These are phyloP conservation scores for Microplitis demolitor DNA, from an alignment of 1,140 invertebrate species.

Conservation along the genomic window DNA sequence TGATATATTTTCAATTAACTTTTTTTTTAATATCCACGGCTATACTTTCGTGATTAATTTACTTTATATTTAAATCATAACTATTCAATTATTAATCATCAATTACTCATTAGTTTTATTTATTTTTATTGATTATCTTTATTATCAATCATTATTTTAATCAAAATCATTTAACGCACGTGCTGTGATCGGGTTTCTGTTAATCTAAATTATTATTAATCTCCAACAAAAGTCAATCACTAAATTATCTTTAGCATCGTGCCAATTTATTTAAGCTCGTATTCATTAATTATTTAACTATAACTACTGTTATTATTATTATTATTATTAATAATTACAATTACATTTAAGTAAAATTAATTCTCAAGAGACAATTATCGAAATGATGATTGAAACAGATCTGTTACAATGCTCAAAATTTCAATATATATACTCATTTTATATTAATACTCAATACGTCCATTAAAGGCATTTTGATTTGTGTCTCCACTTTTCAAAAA, in stretches of 20 bases:
- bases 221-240: not conserved
- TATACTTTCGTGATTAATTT: not conserved
- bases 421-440: not conserved
- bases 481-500: too few species aligned
- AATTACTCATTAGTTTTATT: too few species aligned
- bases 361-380: not conserved
- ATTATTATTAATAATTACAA: constrained; percentile 10
- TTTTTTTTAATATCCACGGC: not conserved
- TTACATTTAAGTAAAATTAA: not conserved
- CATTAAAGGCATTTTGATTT: too few species aligned
- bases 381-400: not conserved
- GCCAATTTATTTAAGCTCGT: constrained; percentile 16
- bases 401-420: constrained; percentile 10
- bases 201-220: constrained; percentile 14
- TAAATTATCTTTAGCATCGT: constrained; percentile 12
- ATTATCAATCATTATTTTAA: not conserved
- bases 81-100: too few species aligned
- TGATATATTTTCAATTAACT: too few species aligned
- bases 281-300: not conserved
- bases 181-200: constrained; percentile 6
- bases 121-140: too few species aligned
- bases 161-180: not conserved
- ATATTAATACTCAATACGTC: too few species aligned
- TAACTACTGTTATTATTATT: not conserved
- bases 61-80: not conserved